Base-by-base conservation (phyloP, 2,113 vertebrate species). In the Crotalus horridus region DNA sequence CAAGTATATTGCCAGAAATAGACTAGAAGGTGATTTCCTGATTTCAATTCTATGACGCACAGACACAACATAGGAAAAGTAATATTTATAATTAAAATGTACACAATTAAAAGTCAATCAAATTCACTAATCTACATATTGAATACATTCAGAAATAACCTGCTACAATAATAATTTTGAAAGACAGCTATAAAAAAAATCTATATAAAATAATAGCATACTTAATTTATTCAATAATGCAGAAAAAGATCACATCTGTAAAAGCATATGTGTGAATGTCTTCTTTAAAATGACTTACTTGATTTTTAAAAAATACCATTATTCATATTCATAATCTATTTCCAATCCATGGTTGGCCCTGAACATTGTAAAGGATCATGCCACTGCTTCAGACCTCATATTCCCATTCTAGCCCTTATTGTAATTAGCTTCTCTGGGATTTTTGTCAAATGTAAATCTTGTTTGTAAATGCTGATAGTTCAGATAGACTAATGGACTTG, bases 401-500 rank as follows among this genome's bases (percentile, higher is more conserved):
- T 69, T 69, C 29, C 12, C 6, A 43, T 81, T 81, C 33, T 21
- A 94, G 59, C 10, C 21, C 2, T 90, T 91, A 4, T 61, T 26
- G 56, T 87, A 89, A 94, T 91, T 39, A 96, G 48, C 61, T 33
- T 43, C 0, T 48, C 33, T 39, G 87, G 90, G 51, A 54, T 92
- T 93, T 24, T 93, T 91, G 90, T 92, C 21, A 95, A 26, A 92
- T 93, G 24, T 20, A 59, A 23, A 23, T 21, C 24, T 6, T 64
- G 0, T 2, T 94, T 89, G 59, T 24, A 93, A 91, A 95, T 96
- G 87, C 58, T 93, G 90, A 87, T 90, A 93, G 90, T 91, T 89
- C 89, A 93, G 89, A 90, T 26, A 85, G 85, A 56, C 56, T 95
- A 74, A 86, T 94, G 96, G 96, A 87, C 92, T 94, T 93, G 74